Percentiles rank a stretch among this genome's conserved stretches.
Conservation (phyloP, 1,140 invertebrate genomes). For the Cydia pomonella region DNA sequence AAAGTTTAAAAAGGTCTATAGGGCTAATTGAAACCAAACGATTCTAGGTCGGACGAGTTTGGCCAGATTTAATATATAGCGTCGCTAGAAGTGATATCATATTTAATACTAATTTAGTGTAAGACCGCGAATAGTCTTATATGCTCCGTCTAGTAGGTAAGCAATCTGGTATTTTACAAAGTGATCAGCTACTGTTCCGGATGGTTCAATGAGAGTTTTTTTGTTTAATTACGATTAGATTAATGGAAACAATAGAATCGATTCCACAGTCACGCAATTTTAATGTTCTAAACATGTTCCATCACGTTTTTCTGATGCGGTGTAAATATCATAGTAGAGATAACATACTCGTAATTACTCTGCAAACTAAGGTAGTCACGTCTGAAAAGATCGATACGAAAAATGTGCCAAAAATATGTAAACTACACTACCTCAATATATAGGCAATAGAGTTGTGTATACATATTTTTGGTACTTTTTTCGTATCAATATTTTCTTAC, state of each 20-base stretch:
- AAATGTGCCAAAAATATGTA: no score
- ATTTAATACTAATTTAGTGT: no score
- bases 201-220: background rate
- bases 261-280: conserved; percentile 13
- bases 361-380: background rate
- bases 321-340: background rate
- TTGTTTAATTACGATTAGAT: conserved; percentile 7
- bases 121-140: background rate
- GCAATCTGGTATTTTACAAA: background rate
- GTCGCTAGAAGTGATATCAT: no score
- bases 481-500: no score
- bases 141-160: background rate
- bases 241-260: conserved; percentile 15
- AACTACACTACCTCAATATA: no score
- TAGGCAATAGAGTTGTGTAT: no score
- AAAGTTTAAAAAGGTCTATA: no score
- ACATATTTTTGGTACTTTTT: no score
- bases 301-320: background rate
- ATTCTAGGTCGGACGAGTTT: no score
- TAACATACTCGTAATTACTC: background rate
- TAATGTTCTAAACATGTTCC: conserved; percentile 3
- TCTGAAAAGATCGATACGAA: no score
- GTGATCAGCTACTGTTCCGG: conserved; percentile 14
- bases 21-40: no score
- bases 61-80: no score